Percentiles rank a stretch among this genome's conserved stretches.
These are phyloP conservation scores for Lottia gigantea DNA, from an alignment of 2,888 invertebrate genomes.

Conservation along the genomic window DNA sequence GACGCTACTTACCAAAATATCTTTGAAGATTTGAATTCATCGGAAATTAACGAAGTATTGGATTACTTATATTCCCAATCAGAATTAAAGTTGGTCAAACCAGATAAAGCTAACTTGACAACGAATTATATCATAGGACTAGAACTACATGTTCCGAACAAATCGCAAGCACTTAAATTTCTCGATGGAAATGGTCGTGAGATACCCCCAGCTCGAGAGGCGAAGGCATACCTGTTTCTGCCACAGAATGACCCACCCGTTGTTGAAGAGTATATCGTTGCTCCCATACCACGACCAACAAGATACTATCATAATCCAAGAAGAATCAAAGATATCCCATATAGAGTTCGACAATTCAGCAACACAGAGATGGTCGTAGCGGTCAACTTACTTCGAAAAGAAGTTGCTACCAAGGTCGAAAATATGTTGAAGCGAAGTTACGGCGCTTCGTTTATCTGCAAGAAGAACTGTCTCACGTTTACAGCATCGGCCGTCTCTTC, in stretches of 20 bases:
- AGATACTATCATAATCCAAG: slow-evolving; percentile 31
- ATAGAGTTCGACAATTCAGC: slow-evolving; percentile 29
- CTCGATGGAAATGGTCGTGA: slow-evolving; percentile 30
- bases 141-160: slow-evolving; percentile 42
- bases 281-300: slow-evolving; percentile 41
- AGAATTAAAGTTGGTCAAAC: slow-evolving; percentile 26
- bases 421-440: slow-evolving; percentile 29
- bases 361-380: slow-evolving; percentile 24
- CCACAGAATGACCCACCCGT: slow-evolving; percentile 31
- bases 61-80: slow-evolving; percentile 28
- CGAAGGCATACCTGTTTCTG: slow-evolving; percentile 38
- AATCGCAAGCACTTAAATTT: slow-evolving; percentile 33
- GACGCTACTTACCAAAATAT: slow-evolving; percentile 22
- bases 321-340: slow-evolving; percentile 28
- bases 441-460: slow-evolving; percentile 27
- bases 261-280: slow-evolving; percentile 44
- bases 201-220: slow-evolving; percentile 36
- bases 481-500: slow-evolving; percentile 22
- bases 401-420: slow-evolving; percentile 25
- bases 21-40: slow-evolving; percentile 28
- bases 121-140: slow-evolving; percentile 33
- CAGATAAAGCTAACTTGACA: slow-evolving; percentile 22
- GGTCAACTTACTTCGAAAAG: slow-evolving; percentile 18
- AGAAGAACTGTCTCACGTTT: slow-evolving; percentile 30
- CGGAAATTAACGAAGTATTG: slow-evolving; percentile 28